These are phyloP conservation scores for Phylloscopus trochilus DNA, from an alignment of 2,113 vertebrate genomes.

Conservation along the genomic window DNA sequence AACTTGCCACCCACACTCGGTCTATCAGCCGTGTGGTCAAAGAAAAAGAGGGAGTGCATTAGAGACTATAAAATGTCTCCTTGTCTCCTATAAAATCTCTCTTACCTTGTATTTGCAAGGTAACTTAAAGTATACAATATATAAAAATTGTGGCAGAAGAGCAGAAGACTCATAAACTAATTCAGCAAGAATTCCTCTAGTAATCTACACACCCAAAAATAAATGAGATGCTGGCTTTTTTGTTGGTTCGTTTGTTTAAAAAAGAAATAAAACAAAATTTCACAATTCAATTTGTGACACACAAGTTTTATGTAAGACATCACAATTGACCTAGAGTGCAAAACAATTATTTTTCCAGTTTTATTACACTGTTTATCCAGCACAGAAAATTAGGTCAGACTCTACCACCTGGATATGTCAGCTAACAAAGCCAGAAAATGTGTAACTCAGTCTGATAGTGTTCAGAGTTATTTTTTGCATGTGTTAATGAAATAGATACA, in stretches of 20 bases:
- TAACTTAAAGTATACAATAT: neutral
- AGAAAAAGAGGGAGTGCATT: neutral
- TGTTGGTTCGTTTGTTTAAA: too few species aligned
- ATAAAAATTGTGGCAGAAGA: neutral
- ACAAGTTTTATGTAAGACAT: neutral
- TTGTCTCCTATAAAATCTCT: too few species aligned
- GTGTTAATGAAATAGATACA: neutral
- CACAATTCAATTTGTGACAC: neutral
- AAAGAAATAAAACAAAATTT: too few species aligned
- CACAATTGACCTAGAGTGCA: neutral
- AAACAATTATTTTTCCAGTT: neutral
- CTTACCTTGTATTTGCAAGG: neutral
- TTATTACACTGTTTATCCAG: neutral
- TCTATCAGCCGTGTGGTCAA: neutral
- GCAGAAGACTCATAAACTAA: neutral
- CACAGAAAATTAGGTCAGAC: neutral
- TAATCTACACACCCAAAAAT: neutral
- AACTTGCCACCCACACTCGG: neutral
- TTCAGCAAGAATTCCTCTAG: neutral
- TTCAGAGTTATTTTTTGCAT: neutral
- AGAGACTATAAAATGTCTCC: neutral
- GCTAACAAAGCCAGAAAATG: neutral
- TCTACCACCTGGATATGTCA: neutral
- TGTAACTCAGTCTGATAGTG: neutral
- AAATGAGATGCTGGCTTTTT: neutral